Percentiles rank a stretch among this genome's conserved stretches.
These are phyloP conservation scores for Hylia prasina DNA, from an alignment of 2,113 vertebrate species.

Conservation along the genomic window DNA sequence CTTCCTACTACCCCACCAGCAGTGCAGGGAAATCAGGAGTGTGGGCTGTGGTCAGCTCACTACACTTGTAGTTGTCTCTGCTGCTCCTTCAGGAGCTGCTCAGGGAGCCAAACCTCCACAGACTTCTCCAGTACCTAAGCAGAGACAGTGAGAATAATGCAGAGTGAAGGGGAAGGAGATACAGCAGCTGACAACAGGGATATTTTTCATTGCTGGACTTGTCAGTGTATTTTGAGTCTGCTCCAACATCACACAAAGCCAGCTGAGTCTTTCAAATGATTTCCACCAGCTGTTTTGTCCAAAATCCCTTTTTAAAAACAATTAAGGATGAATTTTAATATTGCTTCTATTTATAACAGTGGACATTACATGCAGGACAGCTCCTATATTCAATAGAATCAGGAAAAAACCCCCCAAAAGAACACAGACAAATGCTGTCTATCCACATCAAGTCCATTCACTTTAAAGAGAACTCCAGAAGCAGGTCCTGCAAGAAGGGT, in stretches of 20 bases:
- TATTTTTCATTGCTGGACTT: background rate
- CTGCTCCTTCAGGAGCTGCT: background rate
- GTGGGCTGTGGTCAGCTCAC: background rate
- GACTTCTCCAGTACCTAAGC: background rate
- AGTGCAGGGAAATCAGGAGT: background rate
- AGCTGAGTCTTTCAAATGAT: background rate
- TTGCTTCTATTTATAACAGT: background rate
- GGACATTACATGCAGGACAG: background rate
- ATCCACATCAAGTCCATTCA: background rate
- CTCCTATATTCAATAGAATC: background rate
- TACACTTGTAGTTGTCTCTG: fast-evolving
- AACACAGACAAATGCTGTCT: background rate
- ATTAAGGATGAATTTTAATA: background rate
- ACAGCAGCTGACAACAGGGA: background rate
- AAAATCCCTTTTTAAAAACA: background rate
- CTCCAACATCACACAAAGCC: background rate
- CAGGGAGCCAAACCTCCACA: background rate
- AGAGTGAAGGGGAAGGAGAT: background rate
- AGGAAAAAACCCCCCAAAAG: background rate
- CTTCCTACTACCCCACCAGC: background rate
- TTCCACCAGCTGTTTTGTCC: background rate
- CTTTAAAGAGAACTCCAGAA: background rate
- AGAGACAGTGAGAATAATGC: background rate
- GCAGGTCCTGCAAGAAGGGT: background rate
- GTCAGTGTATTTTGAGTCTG: background rate